Base-by-base conservation (phyloP, 2,888 invertebrate genomes). In the Zygothrica quintamaculata region DNA sequence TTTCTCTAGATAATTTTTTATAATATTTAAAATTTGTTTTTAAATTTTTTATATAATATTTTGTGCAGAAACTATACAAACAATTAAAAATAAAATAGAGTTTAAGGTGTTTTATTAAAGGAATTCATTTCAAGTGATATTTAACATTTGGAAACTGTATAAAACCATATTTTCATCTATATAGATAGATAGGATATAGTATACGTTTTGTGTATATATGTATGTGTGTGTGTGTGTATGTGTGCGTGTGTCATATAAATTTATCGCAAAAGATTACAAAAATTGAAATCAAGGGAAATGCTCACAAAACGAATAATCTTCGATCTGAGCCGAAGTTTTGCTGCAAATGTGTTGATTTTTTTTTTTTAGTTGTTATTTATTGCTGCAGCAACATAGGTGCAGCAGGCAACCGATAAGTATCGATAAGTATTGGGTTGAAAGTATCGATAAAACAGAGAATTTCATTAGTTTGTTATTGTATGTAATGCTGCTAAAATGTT, bases 201-300 rank as follows among this genome's bases (percentile, higher is more conserved):
- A 16, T 33, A 7, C 25, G 9, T 46, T 33, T 15, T 2, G 34
- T 39, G 34, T 37, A 18, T 26, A 48, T 31, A 42, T 57, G 44
- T 44, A 36, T 33, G 56, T 59, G 18, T 39, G 39, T 31, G 16
- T 52, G 44, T 43, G 31, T 40, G 34, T 57, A 7, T 57, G 22
- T 31, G 22, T 53, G 29, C 56, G 34, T 44, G 48, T 71, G 44
- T 74, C 48, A 71, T 61, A 78, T 57, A 77, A 77, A 77, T 60
- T 61, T 66, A 73, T 80, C 59, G 79, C 79, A 84, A 80, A 80
- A 80, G 77, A 80, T 77, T 84, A 77, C 67, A 80, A 84, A 80
- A 84, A 80, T 77, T 31, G 69, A 67, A 84, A 77, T 58, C 12
- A 74, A 56, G 42, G 58, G 44, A 65, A 65, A 73, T 69, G 74